These are phyloP conservation scores for Xanthorhoe spadicearia DNA, from an alignment of 2,888 invertebrate species.

Conservation along the genomic window DNA sequence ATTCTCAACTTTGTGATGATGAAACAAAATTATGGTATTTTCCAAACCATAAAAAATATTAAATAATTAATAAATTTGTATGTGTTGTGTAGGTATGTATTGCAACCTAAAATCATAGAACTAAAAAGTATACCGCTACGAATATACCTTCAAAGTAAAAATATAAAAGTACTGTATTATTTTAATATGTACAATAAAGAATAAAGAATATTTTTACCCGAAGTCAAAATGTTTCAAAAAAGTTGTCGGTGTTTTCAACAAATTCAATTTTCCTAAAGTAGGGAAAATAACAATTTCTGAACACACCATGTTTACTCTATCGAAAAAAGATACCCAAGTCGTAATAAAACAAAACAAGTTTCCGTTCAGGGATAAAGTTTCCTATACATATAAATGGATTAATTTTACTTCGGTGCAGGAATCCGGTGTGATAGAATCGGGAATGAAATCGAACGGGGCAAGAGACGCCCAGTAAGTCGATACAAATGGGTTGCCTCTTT, in stretches of 20 bases:
- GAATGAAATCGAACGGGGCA: constrained; percentile 25
- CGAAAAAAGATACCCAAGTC: constrained; percentile 23
- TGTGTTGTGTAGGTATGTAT: too few species aligned
- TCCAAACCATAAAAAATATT: too few species aligned
- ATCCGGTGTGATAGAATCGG: constrained; percentile 27
- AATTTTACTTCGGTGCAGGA: constrained; percentile 28
- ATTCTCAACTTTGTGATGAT: too few species aligned
- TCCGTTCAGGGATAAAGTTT: constrained; percentile 25
- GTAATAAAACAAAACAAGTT: constrained; percentile 30
- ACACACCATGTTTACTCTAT: constrained; percentile 15
- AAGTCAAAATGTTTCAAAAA: neutral
- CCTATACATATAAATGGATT: constrained; percentile 31
- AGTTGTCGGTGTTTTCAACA: neutral
- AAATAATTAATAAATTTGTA: too few species aligned
- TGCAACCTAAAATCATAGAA: too few species aligned
- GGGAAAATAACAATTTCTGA: constrained; percentile 9
- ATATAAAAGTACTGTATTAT: too few species aligned
- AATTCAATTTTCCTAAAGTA: neutral
- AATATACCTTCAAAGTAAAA: too few species aligned
- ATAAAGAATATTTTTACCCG: too few species aligned
- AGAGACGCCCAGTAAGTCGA: constrained; percentile 41
- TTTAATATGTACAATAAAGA: too few species aligned
- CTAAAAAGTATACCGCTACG: too few species aligned
- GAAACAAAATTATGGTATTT: too few species aligned
- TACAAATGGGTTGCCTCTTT: constrained; percentile 58